These are phyloP conservation scores for Cydia amplana DNA, from an alignment of 1,140 invertebrate species.

Conservation along the genomic window DNA sequence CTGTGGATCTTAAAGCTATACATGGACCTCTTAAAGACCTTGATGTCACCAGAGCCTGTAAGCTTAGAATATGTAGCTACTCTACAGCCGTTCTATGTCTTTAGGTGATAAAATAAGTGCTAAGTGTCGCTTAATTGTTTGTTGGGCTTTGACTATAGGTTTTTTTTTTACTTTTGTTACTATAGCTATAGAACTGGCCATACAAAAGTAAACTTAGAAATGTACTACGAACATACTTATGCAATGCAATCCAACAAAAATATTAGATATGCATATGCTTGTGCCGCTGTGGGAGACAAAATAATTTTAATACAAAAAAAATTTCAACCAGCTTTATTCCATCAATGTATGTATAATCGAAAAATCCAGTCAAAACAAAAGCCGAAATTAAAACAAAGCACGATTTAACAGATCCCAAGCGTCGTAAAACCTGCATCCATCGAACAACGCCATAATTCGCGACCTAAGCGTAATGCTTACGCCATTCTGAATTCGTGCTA, in stretches of 20 bases:
- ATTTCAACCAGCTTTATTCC: conserved; percentile 12
- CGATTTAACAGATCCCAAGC: conserved; percentile 46
- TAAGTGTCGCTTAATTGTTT: no score
- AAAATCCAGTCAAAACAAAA: conserved; percentile 46
- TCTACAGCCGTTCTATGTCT: no score
- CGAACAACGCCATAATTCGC: conserved; percentile 29
- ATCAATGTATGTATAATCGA: background rate
- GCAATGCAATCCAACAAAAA: background rate
- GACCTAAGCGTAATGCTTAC: background rate
- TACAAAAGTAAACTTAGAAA: no score
- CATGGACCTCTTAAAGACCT: no score
- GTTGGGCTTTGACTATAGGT: no score
- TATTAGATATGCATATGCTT: background rate
- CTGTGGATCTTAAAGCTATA: no score
- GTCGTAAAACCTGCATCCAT: conserved; percentile 45
- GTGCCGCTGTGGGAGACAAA: background rate
- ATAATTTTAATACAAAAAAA: background rate
- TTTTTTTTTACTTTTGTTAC: background rate
- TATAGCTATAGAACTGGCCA: no score
- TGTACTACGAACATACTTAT: background rate
- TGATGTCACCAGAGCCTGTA: no score
- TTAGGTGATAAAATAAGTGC: no score
- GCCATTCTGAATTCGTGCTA: background rate
- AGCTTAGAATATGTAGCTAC: no score
- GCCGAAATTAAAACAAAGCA: conserved; percentile 56